These are phyloP conservation scores for Pilophorus perplexus DNA, from an alignment of 2,888 invertebrate species.

Conservation along the genomic window DNA sequence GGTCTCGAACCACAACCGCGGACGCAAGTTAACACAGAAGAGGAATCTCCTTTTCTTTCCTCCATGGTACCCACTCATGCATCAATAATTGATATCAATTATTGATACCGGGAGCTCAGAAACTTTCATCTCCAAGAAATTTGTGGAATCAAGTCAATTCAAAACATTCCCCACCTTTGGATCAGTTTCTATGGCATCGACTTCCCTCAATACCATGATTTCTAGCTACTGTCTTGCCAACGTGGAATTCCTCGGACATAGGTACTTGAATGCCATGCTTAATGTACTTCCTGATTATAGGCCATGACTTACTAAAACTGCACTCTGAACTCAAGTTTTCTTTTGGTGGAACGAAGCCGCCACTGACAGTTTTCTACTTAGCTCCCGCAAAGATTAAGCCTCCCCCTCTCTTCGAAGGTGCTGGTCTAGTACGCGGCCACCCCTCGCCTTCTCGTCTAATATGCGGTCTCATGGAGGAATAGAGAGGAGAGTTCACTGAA, in stretches of 20 bases:
- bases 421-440: too few relatives aligned
- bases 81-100: too few relatives aligned
- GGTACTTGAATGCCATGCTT: neutral
- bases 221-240: neutral
- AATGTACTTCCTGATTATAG: conserved; percentile 3
- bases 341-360: neutral
- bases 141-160: neutral
- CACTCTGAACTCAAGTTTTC: conserved; percentile 17
- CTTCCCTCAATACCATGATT: neutral
- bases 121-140: neutral
- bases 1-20: too few relatives aligned
- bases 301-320: neutral
- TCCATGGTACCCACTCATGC: neutral
- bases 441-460: too few relatives aligned
- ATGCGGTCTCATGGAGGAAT: too few relatives aligned
- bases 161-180: neutral
- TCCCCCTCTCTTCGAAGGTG: conserved; percentile 24
- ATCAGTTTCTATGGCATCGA: conserved; percentile 6
- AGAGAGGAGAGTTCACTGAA: too few relatives aligned
- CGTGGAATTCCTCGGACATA: neutral
- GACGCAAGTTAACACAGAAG: too few relatives aligned
- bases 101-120: too few relatives aligned
- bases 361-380: neutral
- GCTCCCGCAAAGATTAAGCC: conserved; percentile 1
- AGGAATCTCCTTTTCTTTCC: too few relatives aligned